Conservation (phyloP, 2,113 vertebrate genomes). For the Phyllopteryx taeniolatus region DNA sequence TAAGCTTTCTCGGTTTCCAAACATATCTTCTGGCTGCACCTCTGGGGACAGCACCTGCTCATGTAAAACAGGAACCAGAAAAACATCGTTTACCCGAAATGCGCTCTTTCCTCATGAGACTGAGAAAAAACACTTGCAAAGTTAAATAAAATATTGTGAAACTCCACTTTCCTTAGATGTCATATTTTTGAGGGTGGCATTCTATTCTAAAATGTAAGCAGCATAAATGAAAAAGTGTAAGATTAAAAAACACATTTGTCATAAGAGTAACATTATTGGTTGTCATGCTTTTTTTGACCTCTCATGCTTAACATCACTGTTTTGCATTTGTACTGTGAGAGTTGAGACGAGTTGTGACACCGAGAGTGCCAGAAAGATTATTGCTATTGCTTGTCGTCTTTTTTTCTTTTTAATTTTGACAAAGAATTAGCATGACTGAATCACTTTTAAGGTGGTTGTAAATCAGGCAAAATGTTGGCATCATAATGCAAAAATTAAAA, state of each 20-base stretch:
- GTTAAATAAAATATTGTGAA: background rate
- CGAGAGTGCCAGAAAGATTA: too few relatives aligned
- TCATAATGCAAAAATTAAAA: too few relatives aligned
- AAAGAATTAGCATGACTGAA: background rate
- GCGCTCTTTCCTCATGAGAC: background rate
- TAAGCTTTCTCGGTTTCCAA: background rate
- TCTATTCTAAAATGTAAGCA: too few relatives aligned
- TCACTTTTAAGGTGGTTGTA: too few relatives aligned
- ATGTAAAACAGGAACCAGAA: conserved; percentile 2
- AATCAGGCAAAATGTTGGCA: too few relatives aligned
- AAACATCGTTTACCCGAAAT: background rate
- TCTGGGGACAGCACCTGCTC: conserved; percentile 3
- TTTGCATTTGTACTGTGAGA: background rate
- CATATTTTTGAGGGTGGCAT: too few relatives aligned
- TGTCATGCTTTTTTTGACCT: background rate
- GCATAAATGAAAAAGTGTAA: background rate
- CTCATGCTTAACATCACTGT: background rate
- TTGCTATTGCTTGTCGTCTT: too few relatives aligned
- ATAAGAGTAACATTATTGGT: background rate
- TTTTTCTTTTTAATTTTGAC: background rate
- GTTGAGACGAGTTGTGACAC: too few relatives aligned
- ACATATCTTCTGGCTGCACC: background rate
- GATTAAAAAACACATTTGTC: background rate
- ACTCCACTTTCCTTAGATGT: background rate
- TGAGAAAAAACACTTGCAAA: background rate